phyloP scores from a whole-genome alignment of 2,888 invertebrate species.

The Deilephila porcellus region DNA sequence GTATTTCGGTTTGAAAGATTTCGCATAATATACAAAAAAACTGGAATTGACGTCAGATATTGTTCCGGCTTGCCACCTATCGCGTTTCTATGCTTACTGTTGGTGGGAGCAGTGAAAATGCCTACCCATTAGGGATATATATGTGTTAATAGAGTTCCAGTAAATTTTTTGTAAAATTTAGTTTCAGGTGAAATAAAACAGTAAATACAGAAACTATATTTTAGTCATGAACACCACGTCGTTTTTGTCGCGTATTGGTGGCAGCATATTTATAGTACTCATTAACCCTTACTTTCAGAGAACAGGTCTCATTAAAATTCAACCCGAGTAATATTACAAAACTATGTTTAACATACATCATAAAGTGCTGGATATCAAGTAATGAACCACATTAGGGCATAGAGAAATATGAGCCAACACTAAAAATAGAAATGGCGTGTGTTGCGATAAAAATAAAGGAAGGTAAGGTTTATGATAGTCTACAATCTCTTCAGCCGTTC shows the following conservation, averaged over 20 bases:
- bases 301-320: slow-evolving; percentile 15
- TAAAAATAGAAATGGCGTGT: not conserved
- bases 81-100: too few relatives aligned
- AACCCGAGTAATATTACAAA: not conserved
- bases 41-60: too few relatives aligned
- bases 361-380: too few relatives aligned
- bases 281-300: not conserved
- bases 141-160: too few relatives aligned
- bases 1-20: too few relatives aligned
- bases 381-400: too few relatives aligned
- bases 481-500: slow-evolving; percentile 43
- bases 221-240: not conserved
- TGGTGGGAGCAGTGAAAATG: too few relatives aligned
- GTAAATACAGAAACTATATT: not conserved
- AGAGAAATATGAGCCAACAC: not conserved
- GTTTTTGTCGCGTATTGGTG: not conserved
- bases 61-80: too few relatives aligned
- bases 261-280: not conserved
- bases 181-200: too few relatives aligned
- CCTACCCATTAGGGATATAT: too few relatives aligned
- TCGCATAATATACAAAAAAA: too few relatives aligned
- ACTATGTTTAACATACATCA: not conserved
- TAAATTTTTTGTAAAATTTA: too few relatives aligned
- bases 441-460: slow-evolving; percentile 12
- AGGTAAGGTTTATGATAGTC: slow-evolving; percentile 37